Evolutionary conservation across 2,797 vertebrate species (phyloP), one percentile per base, ranked within the genome.

Genomic region (Novumbra hubbsi): DNA sequence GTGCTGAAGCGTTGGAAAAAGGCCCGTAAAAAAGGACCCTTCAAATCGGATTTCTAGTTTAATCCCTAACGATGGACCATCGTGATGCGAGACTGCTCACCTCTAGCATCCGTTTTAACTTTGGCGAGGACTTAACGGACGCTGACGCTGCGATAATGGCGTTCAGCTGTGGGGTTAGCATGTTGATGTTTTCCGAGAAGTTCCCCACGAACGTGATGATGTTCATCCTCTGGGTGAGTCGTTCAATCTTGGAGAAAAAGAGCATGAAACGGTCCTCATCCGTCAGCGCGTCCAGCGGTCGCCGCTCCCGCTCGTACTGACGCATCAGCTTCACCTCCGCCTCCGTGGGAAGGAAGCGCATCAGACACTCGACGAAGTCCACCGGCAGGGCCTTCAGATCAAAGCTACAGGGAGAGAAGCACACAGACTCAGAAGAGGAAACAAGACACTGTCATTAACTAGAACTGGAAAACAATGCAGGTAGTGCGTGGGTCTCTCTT

Each of bases 141-240:
- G 94, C 96, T 0, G 97, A 98, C 11, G 97, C 96, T 0, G 97
- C 96, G 1, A 98, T 98, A 87, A 98, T 91, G 62, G 94, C 96
- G 0, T 97, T 97, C 82, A 98, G 94, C 93, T 98, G 97, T 75
- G 98, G 98, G 0, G 95, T 99, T 75, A 98, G 94, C 96, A 99
- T 95, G 94, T 90, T 91, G 69, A 98, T 32, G 74, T 95, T 98
- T 60, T 99, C 97, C 0, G 87, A 77, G 74, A 98, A 98, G 94
- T 99, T 99, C 68, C 98, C 98, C 0, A 99, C 93, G 75, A 99
- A 99, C 1, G 97, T 96, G 93, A 99, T 99, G 89, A 96, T 96
- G 76, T 94, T 96, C 96, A 98, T 98, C 57, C 97, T 92, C 88
- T 99, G 98, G 0, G 96, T 96, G 84, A 99, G 95, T 52, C 98